phyloP scores from a whole-genome alignment of 2,888 invertebrate species.

The Ctenicera cuprea region DNA sequence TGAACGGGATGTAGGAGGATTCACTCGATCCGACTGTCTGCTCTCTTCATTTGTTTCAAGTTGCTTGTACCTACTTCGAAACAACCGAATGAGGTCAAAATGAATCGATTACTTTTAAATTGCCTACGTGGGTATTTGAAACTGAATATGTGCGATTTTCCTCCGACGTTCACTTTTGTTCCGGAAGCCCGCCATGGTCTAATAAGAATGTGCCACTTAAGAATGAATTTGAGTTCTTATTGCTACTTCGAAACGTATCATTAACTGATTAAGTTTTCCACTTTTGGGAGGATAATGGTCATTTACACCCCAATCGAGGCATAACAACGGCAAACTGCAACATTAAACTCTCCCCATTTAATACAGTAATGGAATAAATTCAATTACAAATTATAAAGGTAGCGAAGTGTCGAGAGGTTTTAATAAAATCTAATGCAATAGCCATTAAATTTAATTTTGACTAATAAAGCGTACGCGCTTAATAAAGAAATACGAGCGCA shows the following conservation, averaged over 20 bases:
- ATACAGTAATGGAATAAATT: slow-evolving; percentile 34
- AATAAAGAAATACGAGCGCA: slow-evolving; percentile 49
- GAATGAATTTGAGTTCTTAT: slow-evolving; percentile 2
- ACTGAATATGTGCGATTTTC: slow-evolving; percentile 8
- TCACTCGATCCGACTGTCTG: slow-evolving; percentile 4
- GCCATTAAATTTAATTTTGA: slow-evolving; percentile 50
- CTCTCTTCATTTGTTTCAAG: slow-evolving; percentile 26
- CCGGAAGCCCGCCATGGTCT: background rate
- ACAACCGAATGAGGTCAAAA: slow-evolving; percentile 16
- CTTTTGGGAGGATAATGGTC: slow-evolving; percentile 15
- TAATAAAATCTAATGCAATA: slow-evolving; percentile 48
- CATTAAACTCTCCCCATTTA: slow-evolving; percentile 23
- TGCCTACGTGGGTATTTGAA: slow-evolving; percentile 2
- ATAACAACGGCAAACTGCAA: slow-evolving; percentile 30
- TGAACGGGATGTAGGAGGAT: too few relatives aligned
- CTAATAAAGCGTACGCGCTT: slow-evolving; percentile 48
- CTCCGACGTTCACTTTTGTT: background rate
- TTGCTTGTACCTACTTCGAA: slow-evolving; percentile 4
- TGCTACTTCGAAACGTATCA: slow-evolving; percentile 11
- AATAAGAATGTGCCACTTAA: background rate
- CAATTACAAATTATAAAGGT: slow-evolving; percentile 39
- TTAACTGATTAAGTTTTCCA: slow-evolving; percentile 22
- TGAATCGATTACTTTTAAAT: slow-evolving; percentile 18
- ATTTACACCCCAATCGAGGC: slow-evolving; percentile 20
- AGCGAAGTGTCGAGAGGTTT: slow-evolving; percentile 39